Evolutionary conservation across 2,113 vertebrate species (phyloP).

Genomic region (Barbus barbus): DNA sequence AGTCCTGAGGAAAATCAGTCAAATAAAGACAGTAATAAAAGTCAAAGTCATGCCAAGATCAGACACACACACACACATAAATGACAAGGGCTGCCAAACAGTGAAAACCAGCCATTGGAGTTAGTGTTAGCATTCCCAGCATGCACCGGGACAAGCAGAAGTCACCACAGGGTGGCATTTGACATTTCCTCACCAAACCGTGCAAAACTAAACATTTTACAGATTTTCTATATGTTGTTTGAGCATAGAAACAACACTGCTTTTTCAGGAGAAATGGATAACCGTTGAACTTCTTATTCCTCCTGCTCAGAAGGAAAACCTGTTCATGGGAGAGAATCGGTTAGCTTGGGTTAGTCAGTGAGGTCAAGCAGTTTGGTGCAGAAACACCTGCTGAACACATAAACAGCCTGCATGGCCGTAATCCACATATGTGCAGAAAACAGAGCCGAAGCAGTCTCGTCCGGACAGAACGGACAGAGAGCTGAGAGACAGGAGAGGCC

Average conservation of each 20-base stretch:
- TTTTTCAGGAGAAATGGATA: not conserved
- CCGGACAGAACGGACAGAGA: slow-evolving; percentile 55
- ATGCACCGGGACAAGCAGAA: slow-evolving; percentile 48
- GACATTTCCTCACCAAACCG: slow-evolving; percentile 17
- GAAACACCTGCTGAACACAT: slow-evolving; percentile 7
- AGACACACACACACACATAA: slow-evolving; percentile 33
- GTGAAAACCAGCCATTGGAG: slow-evolving; percentile 44
- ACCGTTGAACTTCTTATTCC: slow-evolving; percentile 28
- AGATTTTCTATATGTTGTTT: not conserved
- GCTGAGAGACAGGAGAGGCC: slow-evolving; percentile 39
- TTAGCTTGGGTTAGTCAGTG: slow-evolving; percentile 67
- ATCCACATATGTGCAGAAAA: slow-evolving; percentile 18
- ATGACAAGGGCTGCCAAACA: slow-evolving; percentile 1
- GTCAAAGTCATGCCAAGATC: slow-evolving; percentile 30
- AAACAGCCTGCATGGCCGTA: slow-evolving; percentile 43
- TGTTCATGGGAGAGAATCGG: slow-evolving; percentile 55
- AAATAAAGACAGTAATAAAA: slow-evolving; percentile 24
- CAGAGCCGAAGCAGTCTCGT: slow-evolving; percentile 51
- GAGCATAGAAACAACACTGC: not conserved
- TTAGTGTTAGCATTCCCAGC: slow-evolving; percentile 57
- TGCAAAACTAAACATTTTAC: not conserved
- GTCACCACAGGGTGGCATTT: slow-evolving; percentile 6
- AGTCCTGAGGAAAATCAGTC: not conserved
- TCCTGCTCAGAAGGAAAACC: slow-evolving; percentile 66
- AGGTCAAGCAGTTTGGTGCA: slow-evolving; percentile 56